Base-by-base conservation (phyloP, 2,888 invertebrate species). In the Micoletzkya japonica region DNA sequence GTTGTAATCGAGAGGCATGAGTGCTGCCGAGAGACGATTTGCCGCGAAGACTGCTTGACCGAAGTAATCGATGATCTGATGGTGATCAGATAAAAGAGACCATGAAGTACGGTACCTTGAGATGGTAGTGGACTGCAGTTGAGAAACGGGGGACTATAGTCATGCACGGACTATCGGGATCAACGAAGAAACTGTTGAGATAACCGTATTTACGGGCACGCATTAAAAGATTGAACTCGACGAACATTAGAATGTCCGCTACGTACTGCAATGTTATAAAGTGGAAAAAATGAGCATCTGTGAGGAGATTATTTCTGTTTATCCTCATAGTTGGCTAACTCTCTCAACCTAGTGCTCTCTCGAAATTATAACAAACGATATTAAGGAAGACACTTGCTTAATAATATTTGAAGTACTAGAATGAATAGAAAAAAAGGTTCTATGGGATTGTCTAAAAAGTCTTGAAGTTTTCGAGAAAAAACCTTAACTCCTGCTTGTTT, bases 171-270 rank as follows among this genome's bases (percentile, higher is more conserved):
- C 44, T 66, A 37, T 59, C 58, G 34, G 49, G 34, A 26, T 30
- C 28, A n/a, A n/a, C n/a, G 71, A 71, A 71, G 57, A 71, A 66
- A 26, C 37, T 58, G 28, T 57, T 71, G 14, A 71, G 64, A 71
- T 71, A 71, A 6, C 71, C 71, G 24, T 50, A 71, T 37, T 71
- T 71, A 10, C 71, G 49, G 0, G 54, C 71, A 4, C 71, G 44
- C 71, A 71, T 71, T 17, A 71, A 59, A 50, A 71, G 58, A 30
- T 71, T 71, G 52, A 71, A 71, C 24, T 71, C 71, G 28, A 66
- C 32, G 39, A 71, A 71, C 56, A 61, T 61, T 14, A 50, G 24
- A 30, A 71, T 54, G 26, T 71, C 71, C 7, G 71, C 71, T 6
- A 71, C 39, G 28, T 64, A 61, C 71, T 71, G 59, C 54, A 70